phyloP scores from a whole-genome alignment of 1,140 invertebrate genomes.

The Neodiprion lecontei region DNA sequence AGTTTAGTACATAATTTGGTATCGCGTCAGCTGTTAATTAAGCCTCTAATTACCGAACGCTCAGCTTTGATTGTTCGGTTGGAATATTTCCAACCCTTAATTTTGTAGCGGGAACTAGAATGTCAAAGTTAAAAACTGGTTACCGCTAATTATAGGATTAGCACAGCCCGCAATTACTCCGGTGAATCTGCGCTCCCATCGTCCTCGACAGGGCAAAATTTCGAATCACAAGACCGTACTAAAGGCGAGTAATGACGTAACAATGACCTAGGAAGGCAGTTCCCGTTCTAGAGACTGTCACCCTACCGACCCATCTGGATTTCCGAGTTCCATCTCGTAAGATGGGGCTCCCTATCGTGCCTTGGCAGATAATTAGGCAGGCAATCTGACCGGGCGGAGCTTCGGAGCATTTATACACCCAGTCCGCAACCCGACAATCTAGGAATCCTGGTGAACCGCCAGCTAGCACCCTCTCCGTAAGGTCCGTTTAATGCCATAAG shows the following conservation, averaged over 20 bases:
- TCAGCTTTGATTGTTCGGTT: neutral
- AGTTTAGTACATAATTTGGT: neutral
- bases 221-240: constrained; percentile 31
- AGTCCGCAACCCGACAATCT: neutral
- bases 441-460: neutral
- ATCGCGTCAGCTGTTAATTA: neutral
- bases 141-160: neutral
- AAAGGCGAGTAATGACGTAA: constrained; percentile 59
- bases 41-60: constrained; percentile 1
- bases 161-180: constrained; percentile 9
- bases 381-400: constrained; percentile 32
- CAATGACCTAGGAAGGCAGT: constrained; percentile 49
- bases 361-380: neutral
- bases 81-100: too few relatives aligned
- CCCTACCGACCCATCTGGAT: neutral
- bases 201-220: neutral
- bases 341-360: constrained; percentile 37
- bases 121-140: too few relatives aligned
- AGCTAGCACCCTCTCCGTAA: neutral
- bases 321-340: constrained; percentile 46
- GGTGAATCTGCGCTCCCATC: neutral
- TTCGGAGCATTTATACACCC: constrained; percentile 36
- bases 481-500: neutral
- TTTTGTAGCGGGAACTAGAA: too few relatives aligned
- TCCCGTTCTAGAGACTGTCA: neutral